Evolutionary conservation across 2,888 invertebrate genomes (phyloP), one percentile per base, ranked within the genome.

Genomic region (Nudaria mundana): DNA sequence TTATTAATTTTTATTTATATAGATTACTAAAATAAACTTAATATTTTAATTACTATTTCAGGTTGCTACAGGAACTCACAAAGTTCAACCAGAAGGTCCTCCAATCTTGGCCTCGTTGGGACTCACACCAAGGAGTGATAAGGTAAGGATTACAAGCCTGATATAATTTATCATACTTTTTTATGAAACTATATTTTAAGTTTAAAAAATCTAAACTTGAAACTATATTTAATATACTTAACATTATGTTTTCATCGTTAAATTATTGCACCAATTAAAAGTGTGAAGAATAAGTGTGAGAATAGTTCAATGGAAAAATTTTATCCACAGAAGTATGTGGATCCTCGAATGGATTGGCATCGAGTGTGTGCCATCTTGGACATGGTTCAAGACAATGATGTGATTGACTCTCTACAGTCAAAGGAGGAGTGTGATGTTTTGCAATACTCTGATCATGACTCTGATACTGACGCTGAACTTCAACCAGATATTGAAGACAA

Each of bases 101-200:
- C 89, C 89, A 30, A 89, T 89, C 58, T 74, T 89, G 79, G 85
- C 89, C 48, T 89, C 89, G 25, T 51, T 89, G 72, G 89, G 89
- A 36, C 85, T 89, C 56, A 89, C 89, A 60, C 89, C 89, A 35
- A 76, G 85, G 63, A 89, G 87, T 81, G 89, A 89, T 79, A 89
- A 89, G 89, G 89, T 89, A 83, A 4, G 6, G 67, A 80, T 79
- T 71, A 54, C 30, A 48, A 41, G 28, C 37, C 38, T n/a, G 52
- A 20, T 20, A 7, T 20, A 18, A 5, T n/a, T n/a, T n/a, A n/a
- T n/a, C n/a, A 60, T 42, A 30, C 25, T 45, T 43, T 35, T 8
- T 30, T 12, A 25, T 11, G 12, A 11, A 3, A 23, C 2, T 5
- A 22, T 28, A 38, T 43, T 42, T 25, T 15, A 35, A 36, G 35